These are phyloP conservation scores for Semotilus atromaculatus DNA, from an alignment of 2,797 vertebrate species.

Conservation along the genomic window DNA sequence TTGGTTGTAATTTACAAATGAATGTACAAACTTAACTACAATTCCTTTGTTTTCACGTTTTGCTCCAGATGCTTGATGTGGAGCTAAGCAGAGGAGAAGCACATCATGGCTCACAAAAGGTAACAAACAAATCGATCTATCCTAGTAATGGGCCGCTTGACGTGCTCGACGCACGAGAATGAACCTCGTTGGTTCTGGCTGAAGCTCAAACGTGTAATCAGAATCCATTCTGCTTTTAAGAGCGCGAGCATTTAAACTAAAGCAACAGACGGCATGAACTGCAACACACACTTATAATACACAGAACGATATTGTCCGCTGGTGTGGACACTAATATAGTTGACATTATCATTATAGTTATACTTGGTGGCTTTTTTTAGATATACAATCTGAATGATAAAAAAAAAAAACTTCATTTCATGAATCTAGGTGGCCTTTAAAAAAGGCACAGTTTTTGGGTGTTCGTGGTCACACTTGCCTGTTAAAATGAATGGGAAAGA, in stretches of 20 bases:
- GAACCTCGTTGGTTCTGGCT: too few species aligned
- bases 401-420: not conserved
- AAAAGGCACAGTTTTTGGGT: not conserved
- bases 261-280: too few species aligned
- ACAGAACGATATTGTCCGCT: too few species aligned
- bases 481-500: not conserved
- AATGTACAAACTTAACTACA: not conserved
- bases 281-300: not conserved
- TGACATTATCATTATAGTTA: not conserved
- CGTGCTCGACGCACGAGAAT: too few species aligned
- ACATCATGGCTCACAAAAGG: constrained; percentile 61
- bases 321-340: too few species aligned
- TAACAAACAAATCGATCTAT: constrained; percentile 37
- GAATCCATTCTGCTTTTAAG: too few species aligned
- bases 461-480: not conserved
- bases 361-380: not conserved
- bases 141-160: too few species aligned
- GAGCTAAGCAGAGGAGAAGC: constrained; percentile 57
- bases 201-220: too few species aligned
- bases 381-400: not conserved
- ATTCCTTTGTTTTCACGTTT: not conserved
- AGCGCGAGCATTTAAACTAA: too few species aligned
- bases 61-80: constrained; percentile 66
- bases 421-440: not conserved
- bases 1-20: not conserved